A percentile compares a stretch with the other conserved stretches of the same genome.
Conservation (phyloP, 2,888 invertebrate genomes). For the Patella caerulea region DNA sequence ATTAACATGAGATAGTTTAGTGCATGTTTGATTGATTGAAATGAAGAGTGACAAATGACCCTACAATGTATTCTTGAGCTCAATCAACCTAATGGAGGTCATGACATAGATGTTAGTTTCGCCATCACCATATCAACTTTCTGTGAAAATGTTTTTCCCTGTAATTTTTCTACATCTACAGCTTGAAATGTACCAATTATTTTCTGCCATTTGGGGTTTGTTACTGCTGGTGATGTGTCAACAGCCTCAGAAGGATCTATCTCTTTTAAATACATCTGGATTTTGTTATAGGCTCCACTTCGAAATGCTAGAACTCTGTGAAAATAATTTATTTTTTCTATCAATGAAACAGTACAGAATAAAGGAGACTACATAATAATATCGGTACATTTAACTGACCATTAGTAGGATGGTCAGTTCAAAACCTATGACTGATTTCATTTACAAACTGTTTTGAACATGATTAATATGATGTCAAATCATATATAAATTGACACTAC, state of each 20-base stretch:
- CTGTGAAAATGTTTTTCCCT: conserved; percentile 94
- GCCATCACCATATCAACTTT: conserved; percentile 98
- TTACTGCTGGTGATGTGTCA: conserved; percentile 76
- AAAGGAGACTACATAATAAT: no score
- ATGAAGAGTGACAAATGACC: no score
- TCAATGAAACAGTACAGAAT: no score
- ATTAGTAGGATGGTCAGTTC: no score
- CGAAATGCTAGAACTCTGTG: conserved; percentile 85
- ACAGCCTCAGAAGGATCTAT: conserved; percentile 84
- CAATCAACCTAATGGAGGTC: not conserved
- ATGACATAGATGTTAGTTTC: conserved; percentile 18
- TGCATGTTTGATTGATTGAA: no score
- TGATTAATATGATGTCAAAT: no score
- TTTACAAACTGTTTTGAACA: no score
- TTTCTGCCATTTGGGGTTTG: conserved; percentile 86
- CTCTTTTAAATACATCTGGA: conserved; percentile 90
- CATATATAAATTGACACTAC: no score
- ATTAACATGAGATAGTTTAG: no score
- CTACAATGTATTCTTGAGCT: no score
- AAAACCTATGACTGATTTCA: no score
- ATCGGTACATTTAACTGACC: no score
- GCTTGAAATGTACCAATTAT: conserved; percentile 76
- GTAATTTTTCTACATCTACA: conserved; percentile 92
- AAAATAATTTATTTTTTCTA: conserved; percentile 15
- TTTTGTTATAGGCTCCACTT: conserved; percentile 89